These are phyloP conservation scores for Delphinus delphis DNA, from an alignment of 2,113 vertebrate genomes.

Conservation along the genomic window DNA sequence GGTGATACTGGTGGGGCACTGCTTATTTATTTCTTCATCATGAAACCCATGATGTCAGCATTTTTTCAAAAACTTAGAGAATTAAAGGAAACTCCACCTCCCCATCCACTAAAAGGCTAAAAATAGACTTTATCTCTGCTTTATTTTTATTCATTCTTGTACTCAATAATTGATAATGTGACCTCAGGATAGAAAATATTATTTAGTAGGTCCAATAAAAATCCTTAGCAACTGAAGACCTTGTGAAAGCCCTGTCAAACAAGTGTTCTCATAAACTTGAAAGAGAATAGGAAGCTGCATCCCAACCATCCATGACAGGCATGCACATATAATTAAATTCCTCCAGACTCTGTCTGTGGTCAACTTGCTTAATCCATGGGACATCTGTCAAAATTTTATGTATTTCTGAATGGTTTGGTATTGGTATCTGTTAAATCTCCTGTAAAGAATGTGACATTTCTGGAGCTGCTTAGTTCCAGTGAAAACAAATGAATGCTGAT, in stretches of 20 bases:
- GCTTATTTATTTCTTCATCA: background rate
- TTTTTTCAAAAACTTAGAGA: background rate
- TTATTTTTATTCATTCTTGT: background rate
- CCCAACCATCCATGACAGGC: background rate
- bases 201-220: background rate
- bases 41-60: background rate
- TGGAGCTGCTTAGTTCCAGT: background rate
- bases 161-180: background rate
- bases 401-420: background rate
- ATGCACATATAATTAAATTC: background rate
- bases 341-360: background rate
- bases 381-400: background rate
- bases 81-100: background rate
- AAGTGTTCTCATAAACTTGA: background rate
- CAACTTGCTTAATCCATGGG: background rate
- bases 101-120: background rate
- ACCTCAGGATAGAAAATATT: background rate
- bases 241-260: background rate
- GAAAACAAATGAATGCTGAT: slow-evolving; percentile 10
- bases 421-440: background rate
- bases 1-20: background rate
- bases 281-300: background rate
- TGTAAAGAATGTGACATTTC: background rate
- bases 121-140: background rate
- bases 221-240: background rate